Base-by-base conservation (phyloP, 1,140 invertebrate species). In the Lordiphosa collinella region DNA sequence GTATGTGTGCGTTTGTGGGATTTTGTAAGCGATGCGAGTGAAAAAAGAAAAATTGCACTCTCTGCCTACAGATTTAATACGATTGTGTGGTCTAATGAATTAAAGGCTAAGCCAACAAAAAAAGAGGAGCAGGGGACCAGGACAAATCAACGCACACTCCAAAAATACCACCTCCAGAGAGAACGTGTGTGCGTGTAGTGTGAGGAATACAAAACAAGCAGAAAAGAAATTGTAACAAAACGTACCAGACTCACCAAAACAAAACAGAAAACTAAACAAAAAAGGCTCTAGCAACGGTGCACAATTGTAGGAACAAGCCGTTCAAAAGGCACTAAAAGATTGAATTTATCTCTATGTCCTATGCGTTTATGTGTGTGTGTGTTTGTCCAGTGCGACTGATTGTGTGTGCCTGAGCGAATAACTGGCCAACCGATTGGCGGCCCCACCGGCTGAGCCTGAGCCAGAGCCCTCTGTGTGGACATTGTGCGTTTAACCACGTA, bases 11-110 rank as follows among this genome's bases (percentile, higher is more conserved):
- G 29, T 32, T 13, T 35, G 60, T n/a, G 48, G 62, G 66, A 60
- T 67, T 67, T 69, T 67, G 47, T 51, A 68, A 69, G 55, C 65
- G 65, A 68, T 51, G 65, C 67, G 35, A 54, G 34, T 47, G 50
- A 55, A 61, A 53, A 57, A 56, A 62, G 34, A 40, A 31, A 67
- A 68, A 68, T 70, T 70, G 64, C 57, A 46, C 37, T 66, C 62
- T 44, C 38, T 58, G 48, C 61, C 66, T 69, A 56, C 67, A 56
- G 51, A 56, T 59, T 70, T 70, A 70, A 70, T 70, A 70, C 57
- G 67, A 70, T 70, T 68, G 57, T 70, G 67, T 69, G 67, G 64
- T 70, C 64, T 70, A 69, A 70, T 70, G 65, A 70, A 69, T 70
- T 70, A 70, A 70, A 62, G 65, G 65, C 64, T 61, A 66, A 69